Percentiles rank a stretch among this genome's conserved stretches.
Evolutionary conservation across 2,888 invertebrate genomes (phyloP).

Genomic region (Folsomia manolachei): DNA sequence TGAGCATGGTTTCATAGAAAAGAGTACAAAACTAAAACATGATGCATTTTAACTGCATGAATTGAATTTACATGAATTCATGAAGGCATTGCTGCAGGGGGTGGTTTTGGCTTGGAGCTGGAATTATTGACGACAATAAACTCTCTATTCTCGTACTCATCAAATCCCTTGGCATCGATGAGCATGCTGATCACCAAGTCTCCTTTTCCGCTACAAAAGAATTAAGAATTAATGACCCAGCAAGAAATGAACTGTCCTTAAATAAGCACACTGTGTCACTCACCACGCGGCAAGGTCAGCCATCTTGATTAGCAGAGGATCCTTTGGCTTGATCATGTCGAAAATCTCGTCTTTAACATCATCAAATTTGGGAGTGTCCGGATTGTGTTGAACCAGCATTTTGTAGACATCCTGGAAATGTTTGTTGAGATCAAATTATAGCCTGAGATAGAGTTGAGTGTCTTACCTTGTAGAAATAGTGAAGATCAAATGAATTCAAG

Average conservation of each 20-base stretch:
- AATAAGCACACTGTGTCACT: constrained; percentile 26
- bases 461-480: constrained; percentile 82
- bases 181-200: constrained; percentile 91
- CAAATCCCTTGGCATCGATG: constrained; percentile 92
- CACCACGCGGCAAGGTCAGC: constrained; percentile 77
- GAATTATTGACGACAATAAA: too few relatives aligned
- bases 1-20: too few relatives aligned
- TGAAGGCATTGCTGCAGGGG: too few relatives aligned
- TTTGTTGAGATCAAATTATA: constrained; percentile 11
- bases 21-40: too few relatives aligned
- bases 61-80: too few relatives aligned
- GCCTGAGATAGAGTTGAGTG: background rate
- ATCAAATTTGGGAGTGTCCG: constrained; percentile 85
- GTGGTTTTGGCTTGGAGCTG: too few relatives aligned
- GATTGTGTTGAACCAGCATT: constrained; percentile 80
- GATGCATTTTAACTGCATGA: too few relatives aligned
- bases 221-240: too few relatives aligned
- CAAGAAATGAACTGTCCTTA: background rate
- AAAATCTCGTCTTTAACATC: constrained; percentile 97
- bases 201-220: constrained; percentile 70
- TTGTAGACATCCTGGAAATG: constrained; percentile 77
- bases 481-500: constrained; percentile 82
- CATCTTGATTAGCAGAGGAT: constrained; percentile 79
- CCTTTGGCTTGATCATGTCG: constrained; percentile 91
- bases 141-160: constrained; percentile 93